Evolutionary conservation across 2,113 vertebrate genomes (phyloP), one percentile per base, ranked within the genome.

Genomic region (Aythya baeri): DNA sequence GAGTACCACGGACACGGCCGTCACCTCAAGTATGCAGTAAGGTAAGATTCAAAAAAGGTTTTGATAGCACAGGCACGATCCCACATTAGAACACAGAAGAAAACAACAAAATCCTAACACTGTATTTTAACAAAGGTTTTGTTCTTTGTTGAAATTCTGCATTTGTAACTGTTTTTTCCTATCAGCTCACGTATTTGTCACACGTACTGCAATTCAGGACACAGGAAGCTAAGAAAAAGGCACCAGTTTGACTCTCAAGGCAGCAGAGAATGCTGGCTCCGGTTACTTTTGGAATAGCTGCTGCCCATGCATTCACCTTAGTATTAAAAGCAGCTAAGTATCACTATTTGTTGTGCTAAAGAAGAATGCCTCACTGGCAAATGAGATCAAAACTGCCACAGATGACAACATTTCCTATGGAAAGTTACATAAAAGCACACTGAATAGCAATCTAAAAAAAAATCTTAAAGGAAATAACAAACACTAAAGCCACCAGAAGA

Each of bases 341-440:
- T 41, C 66, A 76, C 83, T 76, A 77, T n/a, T 86, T 52, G 38
- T 52, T 89, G 91, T 59, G 46, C 96, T 94, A 93, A 90, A 80
- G 90, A 86, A 94, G 96, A 96, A 81, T 0, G 0, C 43, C 86
- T 91, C 61, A 61, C 49, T 92, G 91, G 81, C 66, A 93, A 93
- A 89, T 9, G 58, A 93, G 91, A 96, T 95, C 91, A 94, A 89
- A 95, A 91, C 81, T 93, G 67, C 94, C 44, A 4, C 95, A 94
- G 93, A 96, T 95, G 89, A 97, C 96, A 94, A 92, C 96, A 96
- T 95, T 96, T 97, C 96, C 96, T 93, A 97, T 83, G 96, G 94
- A 96, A 97, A 96, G 94, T 97, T 97, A 97, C 67, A 95, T 49
- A 93, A 94, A 97, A 57, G 89, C 81, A 79, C 3, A 0, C 10